Base-by-base conservation (phyloP, 1,140 invertebrate genomes). In the Antheraea pernyi region DNA sequence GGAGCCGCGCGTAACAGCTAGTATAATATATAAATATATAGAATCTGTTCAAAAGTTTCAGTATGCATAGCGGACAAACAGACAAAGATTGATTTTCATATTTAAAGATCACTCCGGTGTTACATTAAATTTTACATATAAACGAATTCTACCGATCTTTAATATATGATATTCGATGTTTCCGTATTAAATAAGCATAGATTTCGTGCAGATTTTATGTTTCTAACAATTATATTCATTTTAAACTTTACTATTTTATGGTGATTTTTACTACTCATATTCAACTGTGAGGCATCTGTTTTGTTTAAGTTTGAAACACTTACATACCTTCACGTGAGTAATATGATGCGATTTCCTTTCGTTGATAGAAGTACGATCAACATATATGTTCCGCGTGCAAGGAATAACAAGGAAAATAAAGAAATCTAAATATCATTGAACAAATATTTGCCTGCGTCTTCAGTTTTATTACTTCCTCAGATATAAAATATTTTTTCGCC, bases 371-470 rank as follows among this genome's bases (percentile, higher is more conserved):
- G 61, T 16, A 63, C 16, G 61, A 37, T 30, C 19, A n/a, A 63
- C 61, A n/a, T 30, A 63, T 36, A 37, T 37, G n/a, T 63, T 63
- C 61, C 61, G 61, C 11, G 39, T 42, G 39, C 39, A 42, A 42
- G 11, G 16, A n/a, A 8, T 7, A 13, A 36, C 61, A 63, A 30
- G 30, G 30, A 30, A 63, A 63, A 63, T 36, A 37, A n/a, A 37
- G n/a, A 63, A 30, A 63, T 63, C 16, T 30, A 60, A 19, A 53
- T 53, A 53, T 53, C 13, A 16, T 13, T 13, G 46, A 53, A 16
- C 16, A 53, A 53, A 53, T 16, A 53, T 53, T 53, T 53, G 13
- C 5, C 1, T 53, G 2, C 46, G 16, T 13, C 46, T 53, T 16
- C 46, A 53, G 11, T 53, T 53, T 53, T 53, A 53, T 53, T 53